Evolutionary conservation across 2,113 vertebrate genomes (phyloP).

Genomic region (Alaudala cheleensis): DNA sequence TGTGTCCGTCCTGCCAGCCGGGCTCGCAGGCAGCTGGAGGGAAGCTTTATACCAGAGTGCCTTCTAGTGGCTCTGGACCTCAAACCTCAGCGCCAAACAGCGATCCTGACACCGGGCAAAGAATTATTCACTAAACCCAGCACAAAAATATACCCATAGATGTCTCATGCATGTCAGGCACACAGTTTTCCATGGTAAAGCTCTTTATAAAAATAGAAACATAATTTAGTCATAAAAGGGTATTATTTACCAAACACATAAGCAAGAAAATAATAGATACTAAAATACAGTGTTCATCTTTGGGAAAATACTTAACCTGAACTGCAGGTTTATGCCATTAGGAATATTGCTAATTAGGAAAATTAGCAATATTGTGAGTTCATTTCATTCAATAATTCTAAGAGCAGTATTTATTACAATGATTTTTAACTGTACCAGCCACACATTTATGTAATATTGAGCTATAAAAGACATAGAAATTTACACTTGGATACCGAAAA

Average conservation of each 20-base stretch:
- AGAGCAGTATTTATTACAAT: neutral
- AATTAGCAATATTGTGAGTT: neutral
- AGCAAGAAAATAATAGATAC: neutral
- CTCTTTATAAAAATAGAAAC: neutral
- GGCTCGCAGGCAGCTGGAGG: neutral
- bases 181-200: neutral
- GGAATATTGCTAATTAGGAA: neutral
- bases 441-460: neutral
- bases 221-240: neutral
- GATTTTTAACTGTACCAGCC: neutral
- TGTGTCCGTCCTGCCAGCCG: neutral
- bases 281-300: neutral
- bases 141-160: neutral
- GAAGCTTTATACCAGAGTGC: conserved; percentile 64
- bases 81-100: neutral
- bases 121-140: neutral
- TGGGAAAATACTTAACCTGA: neutral
- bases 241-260: neutral
- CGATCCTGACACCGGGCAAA: neutral
- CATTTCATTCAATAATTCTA: neutral
- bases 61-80: conserved; percentile 54
- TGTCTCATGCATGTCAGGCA: neutral
- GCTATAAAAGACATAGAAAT: neutral
- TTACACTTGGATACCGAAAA: neutral
- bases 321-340: neutral